Conservation (phyloP, 2,888 invertebrate species). For the Branchinecta sandiegonensis region DNA sequence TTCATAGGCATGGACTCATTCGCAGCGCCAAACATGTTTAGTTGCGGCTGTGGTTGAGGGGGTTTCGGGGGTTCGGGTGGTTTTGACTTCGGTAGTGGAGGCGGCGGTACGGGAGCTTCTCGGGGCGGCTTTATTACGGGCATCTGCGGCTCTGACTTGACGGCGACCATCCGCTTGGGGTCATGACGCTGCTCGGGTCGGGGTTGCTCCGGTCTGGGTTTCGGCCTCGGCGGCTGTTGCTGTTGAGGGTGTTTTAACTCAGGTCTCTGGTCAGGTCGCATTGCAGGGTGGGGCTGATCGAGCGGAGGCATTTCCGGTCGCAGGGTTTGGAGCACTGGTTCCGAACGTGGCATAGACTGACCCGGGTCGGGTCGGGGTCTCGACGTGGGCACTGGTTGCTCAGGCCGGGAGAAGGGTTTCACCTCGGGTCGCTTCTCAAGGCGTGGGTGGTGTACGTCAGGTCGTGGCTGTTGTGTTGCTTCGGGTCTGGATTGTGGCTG, state of each 20-base stretch:
- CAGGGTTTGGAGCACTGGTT: no score
- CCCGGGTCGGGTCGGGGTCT: no score
- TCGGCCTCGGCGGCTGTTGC: no score
- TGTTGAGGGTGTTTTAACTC: no score
- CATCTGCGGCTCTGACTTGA: background rate
- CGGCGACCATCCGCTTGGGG: background rate
- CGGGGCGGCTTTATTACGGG: background rate
- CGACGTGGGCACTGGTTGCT: background rate
- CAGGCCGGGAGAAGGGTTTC: background rate
- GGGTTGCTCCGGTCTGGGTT: no score
- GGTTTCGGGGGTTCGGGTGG: constrained; percentile 7
- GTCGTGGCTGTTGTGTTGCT: background rate
- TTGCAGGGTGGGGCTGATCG: no score
- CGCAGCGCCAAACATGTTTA: background rate
- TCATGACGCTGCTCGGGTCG: background rate
- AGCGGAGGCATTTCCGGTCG: no score
- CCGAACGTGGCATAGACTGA: no score
- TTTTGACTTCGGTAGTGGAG: background rate
- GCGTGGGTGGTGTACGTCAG: background rate
- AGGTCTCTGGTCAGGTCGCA: no score
- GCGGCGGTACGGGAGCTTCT: background rate
- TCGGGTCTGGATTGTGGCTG: background rate
- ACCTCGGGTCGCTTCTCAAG: background rate
- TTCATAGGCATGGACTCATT: constrained; percentile 3
- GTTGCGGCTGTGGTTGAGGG: background rate